Evolutionary conservation across 2,797 vertebrate genomes (phyloP).

Genomic region (Hemibagrus guttatus): DNA sequence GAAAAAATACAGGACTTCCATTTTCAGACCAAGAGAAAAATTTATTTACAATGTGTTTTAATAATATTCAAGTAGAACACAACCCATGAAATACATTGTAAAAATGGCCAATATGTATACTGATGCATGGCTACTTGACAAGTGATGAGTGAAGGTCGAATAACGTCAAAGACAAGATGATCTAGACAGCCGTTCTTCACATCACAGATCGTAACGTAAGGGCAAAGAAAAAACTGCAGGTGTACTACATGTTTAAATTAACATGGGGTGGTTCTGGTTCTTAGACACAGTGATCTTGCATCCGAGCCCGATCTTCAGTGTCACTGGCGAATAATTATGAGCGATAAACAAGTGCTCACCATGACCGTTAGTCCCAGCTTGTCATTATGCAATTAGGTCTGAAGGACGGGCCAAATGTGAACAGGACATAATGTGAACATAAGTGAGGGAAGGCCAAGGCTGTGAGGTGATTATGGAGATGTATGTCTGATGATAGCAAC

Average conservation of each 20-base stretch:
- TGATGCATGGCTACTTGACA: constrained; percentile 11
- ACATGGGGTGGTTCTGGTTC: not conserved
- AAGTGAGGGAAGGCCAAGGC: not conserved
- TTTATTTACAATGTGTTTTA: constrained; percentile 50
- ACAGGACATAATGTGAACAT: not conserved
- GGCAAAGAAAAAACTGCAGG: not conserved
- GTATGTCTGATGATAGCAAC: not conserved
- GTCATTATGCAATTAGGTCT: not conserved
- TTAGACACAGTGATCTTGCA: not conserved
- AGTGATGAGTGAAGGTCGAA: not conserved
- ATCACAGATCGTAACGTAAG: not conserved
- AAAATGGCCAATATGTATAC: constrained; percentile 22
- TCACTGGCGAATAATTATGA: not conserved
- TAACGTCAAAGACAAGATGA: constrained; percentile 2
- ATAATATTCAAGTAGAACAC: constrained; percentile 24
- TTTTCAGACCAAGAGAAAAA: constrained; percentile 30
- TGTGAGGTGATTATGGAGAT: constrained; percentile 17
- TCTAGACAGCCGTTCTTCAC: not conserved
- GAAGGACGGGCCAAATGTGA: not conserved
- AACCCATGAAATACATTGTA: constrained; percentile 24
- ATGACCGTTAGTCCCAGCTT: not conserved
- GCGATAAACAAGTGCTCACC: constrained; percentile 6
- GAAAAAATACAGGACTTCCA: not conserved
- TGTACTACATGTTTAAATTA: not conserved
- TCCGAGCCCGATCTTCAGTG: not conserved